These are phyloP conservation scores for Eulemur coronatus DNA, from an alignment of 2,797 vertebrate genomes.

Conservation along the genomic window DNA sequence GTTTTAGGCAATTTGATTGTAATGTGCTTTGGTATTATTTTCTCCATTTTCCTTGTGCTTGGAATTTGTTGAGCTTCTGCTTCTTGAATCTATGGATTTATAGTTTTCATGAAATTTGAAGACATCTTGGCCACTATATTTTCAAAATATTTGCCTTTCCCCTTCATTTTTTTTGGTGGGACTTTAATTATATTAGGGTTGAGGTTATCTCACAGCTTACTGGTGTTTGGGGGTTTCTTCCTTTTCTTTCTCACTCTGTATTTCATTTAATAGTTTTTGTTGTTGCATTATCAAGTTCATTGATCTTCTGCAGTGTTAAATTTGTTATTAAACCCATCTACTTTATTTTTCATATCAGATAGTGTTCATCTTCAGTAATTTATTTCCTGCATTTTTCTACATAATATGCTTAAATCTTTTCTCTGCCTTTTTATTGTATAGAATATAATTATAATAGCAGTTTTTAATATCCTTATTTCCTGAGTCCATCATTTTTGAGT, in stretches of 20 bases:
- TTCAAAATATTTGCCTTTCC: not conserved
- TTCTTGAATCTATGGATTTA: not conserved
- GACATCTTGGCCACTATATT: not conserved
- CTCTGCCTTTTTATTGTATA: not conserved
- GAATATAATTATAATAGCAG: not conserved
- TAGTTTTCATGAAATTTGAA: not conserved
- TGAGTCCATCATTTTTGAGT: not conserved
- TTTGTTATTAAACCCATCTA: not conserved
- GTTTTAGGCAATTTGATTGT: not conserved
- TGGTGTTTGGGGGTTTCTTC: too few relatives aligned
- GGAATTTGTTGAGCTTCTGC: not conserved
- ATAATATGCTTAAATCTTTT: not conserved
- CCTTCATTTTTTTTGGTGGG: not conserved
- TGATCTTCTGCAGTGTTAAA: not conserved
- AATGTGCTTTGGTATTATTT: not conserved
- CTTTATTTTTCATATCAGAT: not conserved
- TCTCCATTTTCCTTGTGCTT: not conserved
- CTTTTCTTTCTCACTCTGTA: too few relatives aligned
- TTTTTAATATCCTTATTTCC: not conserved
- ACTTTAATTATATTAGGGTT: too few relatives aligned
- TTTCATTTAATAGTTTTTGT: too few relatives aligned
- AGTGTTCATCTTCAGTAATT: not conserved
- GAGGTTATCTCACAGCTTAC: too few relatives aligned
- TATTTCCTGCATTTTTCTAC: not conserved
- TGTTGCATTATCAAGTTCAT: not conserved